Evolutionary conservation across 2,888 invertebrate species (phyloP), one percentile per base, ranked within the genome.

Genomic region (Acronicta aceris): DNA sequence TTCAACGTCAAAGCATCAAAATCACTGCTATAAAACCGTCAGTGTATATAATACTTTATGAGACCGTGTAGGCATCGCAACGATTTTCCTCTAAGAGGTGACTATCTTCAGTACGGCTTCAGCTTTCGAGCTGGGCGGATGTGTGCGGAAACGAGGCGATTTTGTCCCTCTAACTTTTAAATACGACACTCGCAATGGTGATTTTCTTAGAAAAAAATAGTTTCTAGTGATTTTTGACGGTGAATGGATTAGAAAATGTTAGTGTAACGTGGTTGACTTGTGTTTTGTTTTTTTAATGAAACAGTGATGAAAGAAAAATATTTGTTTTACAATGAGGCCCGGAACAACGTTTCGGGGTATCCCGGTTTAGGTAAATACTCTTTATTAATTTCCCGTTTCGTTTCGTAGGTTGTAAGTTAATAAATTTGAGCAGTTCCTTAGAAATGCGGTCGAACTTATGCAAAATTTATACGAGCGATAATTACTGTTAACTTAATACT

Each of bases 51-150:
- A 49, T 21, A 49, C 45, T 60, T 47, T 33, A 59, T 50, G 65
- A 56, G 53, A 67, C 64, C 33, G 42, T 59, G 47, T 60, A 56
- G 16, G 48, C 63, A 64, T 67, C 63, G 60, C 65, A 64, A 64
- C 65, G 67, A 68, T 74, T 72, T 66, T 66, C 62, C 67, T 70
- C 62, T 65, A 71, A 71, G 69, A 74, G 74, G 53, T 59, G 16
- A 36, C 42, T 58, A 50, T 62, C 77, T 87, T 88, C 90, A 92
- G 92, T 92, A 78, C 68, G 77, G 89, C 86, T 86, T 87, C 84
- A 87, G 91, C 91, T 71, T 72, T 85, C 79, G 77, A 65, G 87
- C 87, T 84, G 89, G 76, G 80, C 86, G 80, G 85, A 81, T 81
- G 90, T 83, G 69, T 41, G 41, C 43, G 40, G 53, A 17, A 68